Base-by-base conservation (phyloP, 1,140 invertebrate genomes). In the Phenacoccus solenopsis region DNA sequence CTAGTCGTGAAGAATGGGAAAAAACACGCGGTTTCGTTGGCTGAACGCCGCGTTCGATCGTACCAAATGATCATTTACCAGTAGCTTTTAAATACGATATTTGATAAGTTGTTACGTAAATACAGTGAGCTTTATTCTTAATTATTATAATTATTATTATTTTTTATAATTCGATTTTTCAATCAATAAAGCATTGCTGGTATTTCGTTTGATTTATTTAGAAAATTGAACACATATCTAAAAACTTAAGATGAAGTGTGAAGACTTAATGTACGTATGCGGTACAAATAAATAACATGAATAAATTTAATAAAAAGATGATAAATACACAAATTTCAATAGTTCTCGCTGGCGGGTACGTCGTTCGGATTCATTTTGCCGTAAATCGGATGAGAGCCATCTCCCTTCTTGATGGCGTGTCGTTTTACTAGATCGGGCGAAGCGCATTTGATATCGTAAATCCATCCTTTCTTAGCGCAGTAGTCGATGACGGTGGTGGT, bases 361-460 rank as follows among this genome's bases (percentile, higher is more conserved):
- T 71, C 27, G 9, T 70, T 28, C 24, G 64, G 28, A 22, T 67
- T 28, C 5, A 20, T 10, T 1, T 64, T 2, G 1, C 64, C 70
- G 30, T 72, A 73, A 1, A 70, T 56, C 5, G 21, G 64, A 28
- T 73, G 72, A 0, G 72, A 57, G 1, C 71, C 70, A 20, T 73
- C 72, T 1, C 72, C 72, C 3, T 69, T 61, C 22, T 73, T 73
- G 9, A 59, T 56, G 4, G 70, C 69, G 10, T 72, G 30, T 67
- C 69, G 70, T 13, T 49, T 70, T 61, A 85, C 79, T 78, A 84
- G 79, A 64, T 80, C 78, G 3, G 79, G 73, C 9, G 79, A 78
- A 3, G 81, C 82, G 24, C 77, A 77, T 75, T 80, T 82, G 67
- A 83, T 84, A 74, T 91, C 89, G 76, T 87, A 90, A 72, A 86